phyloP scores from a whole-genome alignment of 1,140 invertebrate genomes.

The Rhizoglyphus robini region DNA sequence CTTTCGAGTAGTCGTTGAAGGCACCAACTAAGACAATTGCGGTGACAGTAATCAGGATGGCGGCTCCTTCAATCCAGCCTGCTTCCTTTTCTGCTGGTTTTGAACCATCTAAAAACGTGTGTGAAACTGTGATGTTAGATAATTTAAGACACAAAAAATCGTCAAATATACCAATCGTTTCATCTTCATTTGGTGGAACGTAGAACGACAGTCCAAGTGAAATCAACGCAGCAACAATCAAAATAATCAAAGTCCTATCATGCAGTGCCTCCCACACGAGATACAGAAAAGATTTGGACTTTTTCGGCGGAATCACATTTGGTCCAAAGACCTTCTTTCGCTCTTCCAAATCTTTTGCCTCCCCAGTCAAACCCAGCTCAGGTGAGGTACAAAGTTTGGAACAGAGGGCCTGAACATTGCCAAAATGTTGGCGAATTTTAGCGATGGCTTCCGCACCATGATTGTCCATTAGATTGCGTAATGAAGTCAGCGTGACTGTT shows the following conservation, averaged over 20 bases:
- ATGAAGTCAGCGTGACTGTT: no score
- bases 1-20: slow-evolving; percentile 98
- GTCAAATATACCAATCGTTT: no score
- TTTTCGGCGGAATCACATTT: slow-evolving; percentile 96
- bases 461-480: not conserved
- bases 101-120: slow-evolving; percentile 13
- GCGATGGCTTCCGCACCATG: not conserved
- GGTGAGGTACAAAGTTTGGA: not conserved
- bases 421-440: not conserved
- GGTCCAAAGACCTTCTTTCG: slow-evolving; percentile 87
- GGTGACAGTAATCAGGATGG: slow-evolving; percentile 92
- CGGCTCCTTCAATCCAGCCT: slow-evolving; percentile 96
- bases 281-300: slow-evolving; percentile 94
- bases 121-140: no score
- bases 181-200: slow-evolving; percentile 44
- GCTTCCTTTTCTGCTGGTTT: slow-evolving; percentile 54
- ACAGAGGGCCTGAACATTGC: not conserved
- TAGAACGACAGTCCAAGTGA: slow-evolving; percentile 85
- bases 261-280: slow-evolving; percentile 98
- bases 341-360: slow-evolving; percentile 72
- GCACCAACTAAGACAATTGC: slow-evolving; percentile 96
- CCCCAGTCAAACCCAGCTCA: slow-evolving; percentile 74
- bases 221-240: slow-evolving; percentile 67
- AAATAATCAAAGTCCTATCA: slow-evolving; percentile 94
- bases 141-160: no score